phyloP scores from a whole-genome alignment of 2,888 invertebrate genomes.

The Spatulosminthurus flaviceps region DNA sequence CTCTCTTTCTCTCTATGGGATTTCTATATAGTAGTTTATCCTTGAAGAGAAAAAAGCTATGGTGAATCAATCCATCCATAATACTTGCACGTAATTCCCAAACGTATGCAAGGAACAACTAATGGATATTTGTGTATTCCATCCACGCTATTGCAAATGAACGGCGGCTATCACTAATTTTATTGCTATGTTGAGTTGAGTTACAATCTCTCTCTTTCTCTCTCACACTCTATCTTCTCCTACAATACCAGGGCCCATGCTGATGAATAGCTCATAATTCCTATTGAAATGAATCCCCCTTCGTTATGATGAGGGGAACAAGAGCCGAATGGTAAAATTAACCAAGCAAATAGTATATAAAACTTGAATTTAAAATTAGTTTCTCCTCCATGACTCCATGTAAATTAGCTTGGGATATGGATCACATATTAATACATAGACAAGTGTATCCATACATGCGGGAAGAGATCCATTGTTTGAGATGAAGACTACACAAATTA shows the following conservation, averaged over 20 bases:
- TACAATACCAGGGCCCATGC: not conserved
- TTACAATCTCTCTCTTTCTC: not conserved
- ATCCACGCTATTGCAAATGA: slow-evolving; percentile 3
- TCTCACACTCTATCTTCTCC: no score
- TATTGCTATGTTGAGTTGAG: slow-evolving; percentile 2
- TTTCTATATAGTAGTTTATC: no score
- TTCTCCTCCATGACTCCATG: not conserved
- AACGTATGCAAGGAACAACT: not conserved
- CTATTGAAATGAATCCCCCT: slow-evolving; percentile 14
- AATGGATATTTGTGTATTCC: slow-evolving; percentile 7
- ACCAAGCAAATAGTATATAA: slow-evolving; percentile 1
- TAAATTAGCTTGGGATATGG: no score
- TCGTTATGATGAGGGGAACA: not conserved
- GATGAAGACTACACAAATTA: no score
- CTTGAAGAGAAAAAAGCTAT: not conserved
- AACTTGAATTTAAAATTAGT: slow-evolving; percentile 15
- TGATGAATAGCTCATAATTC: slow-evolving; percentile 18
- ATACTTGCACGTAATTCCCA: not conserved
- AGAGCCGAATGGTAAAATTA: not conserved
- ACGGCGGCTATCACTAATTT: slow-evolving; percentile 18
- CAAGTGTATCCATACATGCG: no score
- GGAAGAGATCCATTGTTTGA: no score
- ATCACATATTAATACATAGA: no score
- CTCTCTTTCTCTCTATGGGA: no score
- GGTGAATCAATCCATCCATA: not conserved